Percentiles rank a stretch among this genome's conserved stretches.
Conservation (phyloP, 2,113 vertebrate species). For the Cranoglanis bouderius region DNA sequence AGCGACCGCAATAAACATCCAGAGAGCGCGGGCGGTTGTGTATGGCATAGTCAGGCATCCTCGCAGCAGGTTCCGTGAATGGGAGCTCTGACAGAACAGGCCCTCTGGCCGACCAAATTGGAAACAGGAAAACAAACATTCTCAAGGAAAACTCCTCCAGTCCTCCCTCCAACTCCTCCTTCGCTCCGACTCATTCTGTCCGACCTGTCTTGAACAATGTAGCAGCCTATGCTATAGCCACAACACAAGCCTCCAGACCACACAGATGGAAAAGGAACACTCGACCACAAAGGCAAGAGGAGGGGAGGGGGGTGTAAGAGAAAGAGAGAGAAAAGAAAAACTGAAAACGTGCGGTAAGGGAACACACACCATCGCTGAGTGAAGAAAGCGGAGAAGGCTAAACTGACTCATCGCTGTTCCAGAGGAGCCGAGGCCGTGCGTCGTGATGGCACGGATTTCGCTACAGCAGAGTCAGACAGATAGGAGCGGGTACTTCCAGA, state of each 20-base stretch:
- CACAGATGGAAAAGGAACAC: constrained; percentile 56
- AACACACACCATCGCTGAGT: constrained; percentile 44
- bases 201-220: constrained; percentile 57
- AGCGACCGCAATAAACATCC: constrained; percentile 40
- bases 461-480: constrained; percentile 23
- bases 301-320: constrained; percentile 53
- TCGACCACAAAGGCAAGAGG: constrained; percentile 63
- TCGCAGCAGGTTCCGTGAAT: constrained; percentile 58
- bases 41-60: constrained; percentile 42
- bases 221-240: constrained; percentile 52
- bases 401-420: constrained; percentile 59
- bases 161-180: constrained; percentile 33
- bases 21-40: constrained; percentile 42
- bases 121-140: constrained; percentile 67
- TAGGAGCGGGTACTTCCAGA: constrained; percentile 26
- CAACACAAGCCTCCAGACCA: constrained; percentile 54
- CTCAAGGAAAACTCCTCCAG: constrained; percentile 54
- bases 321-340: constrained; percentile 58
- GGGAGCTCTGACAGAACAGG: constrained; percentile 57
- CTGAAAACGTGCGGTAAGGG: constrained; percentile 41
- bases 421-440: constrained; percentile 28
- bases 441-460: constrained; percentile 12
- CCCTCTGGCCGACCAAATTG: constrained; percentile 61
- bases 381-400: constrained; percentile 35
- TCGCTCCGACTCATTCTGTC: constrained; percentile 53